A percentile compares a stretch with the other conserved stretches of the same genome.
Conservation (phyloP, 2,888 invertebrate species). For the Hemithea aestivaria region DNA sequence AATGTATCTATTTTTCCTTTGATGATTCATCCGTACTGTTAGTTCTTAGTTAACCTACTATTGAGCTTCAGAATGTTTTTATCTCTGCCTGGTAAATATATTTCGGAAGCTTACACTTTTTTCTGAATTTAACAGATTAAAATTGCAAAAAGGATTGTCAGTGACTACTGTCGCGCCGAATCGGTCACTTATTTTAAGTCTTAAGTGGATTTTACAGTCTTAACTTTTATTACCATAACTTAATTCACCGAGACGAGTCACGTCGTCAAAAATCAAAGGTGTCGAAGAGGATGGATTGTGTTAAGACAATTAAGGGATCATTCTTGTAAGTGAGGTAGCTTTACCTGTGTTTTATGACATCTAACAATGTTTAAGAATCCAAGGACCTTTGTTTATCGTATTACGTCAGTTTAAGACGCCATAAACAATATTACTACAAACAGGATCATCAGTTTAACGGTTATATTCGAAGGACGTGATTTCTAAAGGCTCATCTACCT, state of each 20-base stretch:
- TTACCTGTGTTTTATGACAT: conserved; percentile 69
- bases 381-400: conserved; percentile 59
- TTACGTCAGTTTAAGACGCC: conserved; percentile 63
- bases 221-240: neutral
- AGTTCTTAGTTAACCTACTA: no score
- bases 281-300: conserved; percentile 43
- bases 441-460: conserved; percentile 69
- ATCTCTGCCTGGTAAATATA: no score
- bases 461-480: conserved; percentile 40
- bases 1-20: no score
- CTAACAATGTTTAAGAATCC: conserved; percentile 45
- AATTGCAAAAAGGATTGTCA: no score
- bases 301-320: conserved; percentile 55
- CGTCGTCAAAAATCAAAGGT: conserved; percentile 35
- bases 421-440: conserved; percentile 49
- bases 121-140: no score
- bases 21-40: no score
- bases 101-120: no score
- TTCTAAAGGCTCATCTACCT: conserved; percentile 54
- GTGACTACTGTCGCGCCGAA: no score
- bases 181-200: no score
- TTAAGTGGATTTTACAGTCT: no score
- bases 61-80: no score
- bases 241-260: no score
- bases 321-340: conserved; percentile 70